Evolutionary conservation across 2,797 vertebrate genomes (phyloP), one percentile per base, ranked within the genome.

Genomic region (Artibeus jamaicensis): DNA sequence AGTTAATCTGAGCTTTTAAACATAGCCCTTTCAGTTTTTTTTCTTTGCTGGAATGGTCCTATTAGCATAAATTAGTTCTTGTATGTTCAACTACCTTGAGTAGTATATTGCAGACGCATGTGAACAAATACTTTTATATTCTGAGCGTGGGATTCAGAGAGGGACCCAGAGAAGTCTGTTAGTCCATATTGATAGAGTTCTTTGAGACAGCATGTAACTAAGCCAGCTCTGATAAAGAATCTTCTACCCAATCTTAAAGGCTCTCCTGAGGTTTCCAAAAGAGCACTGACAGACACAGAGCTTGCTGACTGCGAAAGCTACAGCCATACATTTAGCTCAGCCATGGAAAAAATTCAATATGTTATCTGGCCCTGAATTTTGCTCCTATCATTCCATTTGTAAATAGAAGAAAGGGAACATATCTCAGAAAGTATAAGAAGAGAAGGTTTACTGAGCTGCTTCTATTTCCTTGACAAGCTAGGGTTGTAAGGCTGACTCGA

Each of bases 1-100:
- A 78, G 93, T 96, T 98, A 98, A 96, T 96, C 84, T 65, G 16
- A 62, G 67, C 55, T 97, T 97, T 98, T 98, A 97, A 97, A 96
- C 83, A 96, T 86, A 98, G 92, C 62, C 95, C 86, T 97, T 98
- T 95, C 67, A 82, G 79, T 89, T 97, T 78, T 81, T 81, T n/a
- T 96, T 91, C 94, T 97, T 98, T 95, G 55, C 85, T 81, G 32
- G 74, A 95, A 94, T 95, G 62, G 71, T 94, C 92, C 97, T 95
- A 97, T 97, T 98, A 97, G 71, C 96, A 97, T 95, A 95, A 97
- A 98, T 97, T 94, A 98, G 76, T 50, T 3, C 15, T 87, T 42
- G 76, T 89, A 59, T 77, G 92, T 96, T 97, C 82, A 34, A 18
- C 44, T 97, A 97, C 68, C 84, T 93, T 68, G 19, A 32, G 22